phyloP scores from a whole-genome alignment of 2,797 vertebrate genomes.

The Acanthopagrus latus region DNA sequence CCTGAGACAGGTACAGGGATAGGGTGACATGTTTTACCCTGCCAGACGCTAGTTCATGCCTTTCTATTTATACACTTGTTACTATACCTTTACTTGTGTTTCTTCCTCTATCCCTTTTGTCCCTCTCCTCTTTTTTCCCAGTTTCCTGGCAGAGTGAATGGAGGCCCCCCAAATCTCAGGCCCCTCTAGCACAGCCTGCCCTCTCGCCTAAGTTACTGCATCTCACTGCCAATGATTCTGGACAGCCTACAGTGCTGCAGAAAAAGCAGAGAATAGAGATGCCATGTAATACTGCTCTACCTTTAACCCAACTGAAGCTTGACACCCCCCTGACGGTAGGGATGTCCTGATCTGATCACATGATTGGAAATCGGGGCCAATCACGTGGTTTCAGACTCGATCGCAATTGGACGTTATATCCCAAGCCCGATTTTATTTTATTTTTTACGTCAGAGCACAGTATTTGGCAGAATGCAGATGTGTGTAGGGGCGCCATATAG shows the following conservation, averaged over 20 bases:
- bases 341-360: too few species aligned
- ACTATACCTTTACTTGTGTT: constrained; percentile 19
- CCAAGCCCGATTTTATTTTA: too few species aligned
- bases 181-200: constrained; percentile 64
- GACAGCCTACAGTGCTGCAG: constrained; percentile 56
- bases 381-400: too few species aligned
- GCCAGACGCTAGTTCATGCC: background rate
- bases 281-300: constrained; percentile 66
- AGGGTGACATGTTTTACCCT: background rate
- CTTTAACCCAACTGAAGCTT: background rate
- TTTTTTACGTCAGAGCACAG: too few species aligned
- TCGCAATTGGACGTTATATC: too few species aligned
- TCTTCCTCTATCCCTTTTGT: constrained; percentile 14
- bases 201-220: constrained; percentile 73
- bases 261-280: constrained; percentile 68
- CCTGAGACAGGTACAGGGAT: constrained; percentile 79
- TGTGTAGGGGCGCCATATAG: too few species aligned
- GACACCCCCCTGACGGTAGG: background rate
- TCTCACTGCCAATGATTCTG: constrained; percentile 46
- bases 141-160: constrained; percentile 87
- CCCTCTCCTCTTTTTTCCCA: constrained; percentile 50
- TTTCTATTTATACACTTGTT: constrained; percentile 9
- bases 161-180: constrained; percentile 80
- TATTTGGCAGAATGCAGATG: too few species aligned
- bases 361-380: too few species aligned